Evolutionary conservation across 2,113 vertebrate genomes (phyloP).

Genomic region (Callospermophilus lateralis): DNA sequence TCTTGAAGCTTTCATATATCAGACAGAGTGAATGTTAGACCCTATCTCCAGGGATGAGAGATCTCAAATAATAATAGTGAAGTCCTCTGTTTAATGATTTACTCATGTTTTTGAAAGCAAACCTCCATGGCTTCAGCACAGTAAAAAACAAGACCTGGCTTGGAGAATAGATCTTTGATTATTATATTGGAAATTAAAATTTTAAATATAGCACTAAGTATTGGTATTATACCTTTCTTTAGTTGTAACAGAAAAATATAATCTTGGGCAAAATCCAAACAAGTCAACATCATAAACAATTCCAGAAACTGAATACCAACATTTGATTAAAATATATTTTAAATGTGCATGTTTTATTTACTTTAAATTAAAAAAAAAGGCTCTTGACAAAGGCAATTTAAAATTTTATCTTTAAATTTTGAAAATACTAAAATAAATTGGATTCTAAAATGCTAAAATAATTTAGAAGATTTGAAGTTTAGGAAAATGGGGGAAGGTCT

Average conservation of each 20-base stretch:
- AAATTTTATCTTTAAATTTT: not conserved
- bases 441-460: not conserved
- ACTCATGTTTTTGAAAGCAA: constrained; percentile 58
- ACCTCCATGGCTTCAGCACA: not conserved
- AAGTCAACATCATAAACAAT: not conserved
- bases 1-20: constrained; percentile 47
- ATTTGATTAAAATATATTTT: not conserved
- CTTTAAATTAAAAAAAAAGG: not conserved
- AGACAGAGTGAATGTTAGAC: constrained; percentile 46
- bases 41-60: constrained; percentile 19
- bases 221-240: not conserved
- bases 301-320: not conserved
- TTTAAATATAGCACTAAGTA: not conserved
- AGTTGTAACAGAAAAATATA: not conserved
- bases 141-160: not conserved
- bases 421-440: not conserved
- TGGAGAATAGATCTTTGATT: not conserved
- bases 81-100: constrained; percentile 28
- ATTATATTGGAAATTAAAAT: not conserved
- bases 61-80: constrained; percentile 39
- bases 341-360: not conserved
- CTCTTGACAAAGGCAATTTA: not conserved
- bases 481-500: not conserved
- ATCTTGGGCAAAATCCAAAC: not conserved
- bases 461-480: not conserved